Base-by-base conservation (phyloP, 23 tunicate genomes). In the Phallusia fumigata region DNA sequence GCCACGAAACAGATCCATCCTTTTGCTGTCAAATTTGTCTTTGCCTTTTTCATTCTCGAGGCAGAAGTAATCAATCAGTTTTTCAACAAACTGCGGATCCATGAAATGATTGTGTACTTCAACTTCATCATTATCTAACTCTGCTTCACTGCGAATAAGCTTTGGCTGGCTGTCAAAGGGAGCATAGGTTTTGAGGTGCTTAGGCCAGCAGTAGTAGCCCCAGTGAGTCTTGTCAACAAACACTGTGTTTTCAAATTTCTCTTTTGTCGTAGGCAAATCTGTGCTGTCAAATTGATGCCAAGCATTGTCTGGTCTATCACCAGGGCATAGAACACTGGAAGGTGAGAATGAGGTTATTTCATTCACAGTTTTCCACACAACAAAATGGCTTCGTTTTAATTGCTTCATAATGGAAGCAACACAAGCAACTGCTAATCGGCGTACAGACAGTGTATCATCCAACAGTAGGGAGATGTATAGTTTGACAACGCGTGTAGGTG, bases 191-290 rank as follows among this genome's bases (percentile, higher is more conserved):
- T 94, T 94, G 0, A 94, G 24, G 31, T 86, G 31, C 34, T 82
- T 88, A 0, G 98, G 98, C 98, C 98, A 94, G 32, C 77, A 73
- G 52, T 94, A 94, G 77, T 94, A 94, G 32, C 93, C 90, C 90
- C 91, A 86, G 77, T 94, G 95, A 0, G 98, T 89, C 83, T 94
- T 94, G 33, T 94, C 98, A 79, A 94, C 74, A 74, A 94, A 94
- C 30, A 32, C 79, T 31, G 88, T 74, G 30, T 80, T 86, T 49
- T 89, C 87, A 52, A 91, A 94, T 52, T 94, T 79, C 58, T 85
- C 90, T 64, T 74, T 64, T 0, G 88, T 88, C 31, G 30, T 73
- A 0, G 88, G 88, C 18, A 82, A 65, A 40, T 86, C 51, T 0
- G 53, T 32, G 22, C 65, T 19, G 83, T 86, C 44, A 74, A 85